Evolutionary conservation across 30 jellyfish, hydroid and myxozoan species (phyloP).

Genomic region (Clytia hemisphaerica): DNA sequence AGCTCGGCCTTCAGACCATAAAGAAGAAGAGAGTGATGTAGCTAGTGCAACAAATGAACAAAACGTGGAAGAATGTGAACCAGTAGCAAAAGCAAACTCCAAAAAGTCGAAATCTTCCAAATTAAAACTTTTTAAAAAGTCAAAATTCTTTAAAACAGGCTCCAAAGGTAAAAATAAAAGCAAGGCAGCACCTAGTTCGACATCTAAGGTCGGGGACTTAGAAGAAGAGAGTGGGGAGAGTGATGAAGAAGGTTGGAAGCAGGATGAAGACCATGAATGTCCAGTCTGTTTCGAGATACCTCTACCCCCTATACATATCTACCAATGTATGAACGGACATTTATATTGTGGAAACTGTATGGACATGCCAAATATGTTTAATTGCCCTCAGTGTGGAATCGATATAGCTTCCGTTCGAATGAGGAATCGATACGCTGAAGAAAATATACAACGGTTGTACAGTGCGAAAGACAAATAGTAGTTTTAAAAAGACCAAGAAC

Average conservation of each 20-base stretch:
- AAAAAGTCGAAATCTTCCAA: background rate
- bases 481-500: no score
- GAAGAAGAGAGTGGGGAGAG: background rate
- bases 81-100: background rate
- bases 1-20: no score
- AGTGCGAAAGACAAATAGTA: no score
- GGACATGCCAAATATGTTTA: conserved; percentile 32
- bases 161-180: background rate
- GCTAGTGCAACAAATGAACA: no score
- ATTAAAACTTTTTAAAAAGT: background rate
- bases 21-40: no score
- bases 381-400: conserved; percentile 34
- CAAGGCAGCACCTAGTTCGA: background rate
- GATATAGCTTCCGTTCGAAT: conserved; percentile 2
- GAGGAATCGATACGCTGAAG: conserved; percentile 39
- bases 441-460: no score
- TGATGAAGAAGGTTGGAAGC: background rate
- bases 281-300: conserved; percentile 38
- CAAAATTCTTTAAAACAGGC: background rate
- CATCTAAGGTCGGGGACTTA: no score
- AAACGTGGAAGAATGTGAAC: background rate
- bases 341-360: conserved; percentile 30
- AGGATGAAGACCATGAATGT: conserved; percentile 29
- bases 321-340: conserved; percentile 40
- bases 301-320: conserved; percentile 33